These are phyloP conservation scores for Carduelis carduelis DNA, from an alignment of 2,797 vertebrate genomes.

Conservation along the genomic window DNA sequence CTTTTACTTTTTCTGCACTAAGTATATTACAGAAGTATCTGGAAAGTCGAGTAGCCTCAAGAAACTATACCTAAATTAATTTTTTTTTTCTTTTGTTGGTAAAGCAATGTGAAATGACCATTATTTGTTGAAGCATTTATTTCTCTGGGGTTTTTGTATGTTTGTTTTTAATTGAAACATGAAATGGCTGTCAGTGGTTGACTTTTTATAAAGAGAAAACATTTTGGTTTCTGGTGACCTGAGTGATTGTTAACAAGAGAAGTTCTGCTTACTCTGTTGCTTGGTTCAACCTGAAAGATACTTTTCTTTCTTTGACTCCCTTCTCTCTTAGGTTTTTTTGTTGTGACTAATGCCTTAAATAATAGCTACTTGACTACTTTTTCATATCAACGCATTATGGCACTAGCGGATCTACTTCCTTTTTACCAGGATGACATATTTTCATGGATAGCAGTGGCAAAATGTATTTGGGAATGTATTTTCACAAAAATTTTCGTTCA, in stretches of 20 bases:
- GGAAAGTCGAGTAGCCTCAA: not conserved
- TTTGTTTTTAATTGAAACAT: not conserved
- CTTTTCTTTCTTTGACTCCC: not conserved
- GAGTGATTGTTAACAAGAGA: not conserved
- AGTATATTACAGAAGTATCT: not conserved
- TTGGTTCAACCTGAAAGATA: not conserved
- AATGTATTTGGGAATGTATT: not conserved
- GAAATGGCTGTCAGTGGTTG: rapidly evolving
- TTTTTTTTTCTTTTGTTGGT: not conserved
- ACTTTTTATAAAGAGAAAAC: not conserved
- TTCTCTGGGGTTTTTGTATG: not conserved
- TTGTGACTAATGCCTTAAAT: not conserved
- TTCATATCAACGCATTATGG: not conserved
- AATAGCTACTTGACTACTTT: not conserved
- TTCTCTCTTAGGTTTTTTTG: not conserved
- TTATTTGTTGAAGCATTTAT: not conserved
- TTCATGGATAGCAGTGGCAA: not conserved
- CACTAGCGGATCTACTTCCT: not conserved
- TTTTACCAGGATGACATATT: not conserved
- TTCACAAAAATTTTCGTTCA: not conserved
- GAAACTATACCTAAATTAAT: not conserved
- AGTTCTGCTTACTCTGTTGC: not conserved
- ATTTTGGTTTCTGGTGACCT: not conserved
- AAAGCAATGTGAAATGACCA: not conserved
- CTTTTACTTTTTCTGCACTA: not conserved